Evolutionary conservation across 2,888 invertebrate genomes (phyloP).

Genomic region (Phaedon cochleariae): DNA sequence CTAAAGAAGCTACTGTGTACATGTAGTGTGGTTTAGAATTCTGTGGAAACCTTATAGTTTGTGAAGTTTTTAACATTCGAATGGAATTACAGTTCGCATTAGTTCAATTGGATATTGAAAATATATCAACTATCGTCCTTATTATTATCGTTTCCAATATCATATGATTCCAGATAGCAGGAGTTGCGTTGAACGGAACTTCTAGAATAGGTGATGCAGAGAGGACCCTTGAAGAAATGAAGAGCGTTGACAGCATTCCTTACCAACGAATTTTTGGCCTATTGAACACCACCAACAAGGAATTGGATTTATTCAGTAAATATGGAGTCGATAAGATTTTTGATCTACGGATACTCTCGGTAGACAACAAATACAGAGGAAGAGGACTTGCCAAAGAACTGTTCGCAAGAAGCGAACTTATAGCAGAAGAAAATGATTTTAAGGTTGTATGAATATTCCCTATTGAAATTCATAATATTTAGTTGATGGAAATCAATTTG

Average conservation of each 20-base stretch:
- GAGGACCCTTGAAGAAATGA: slow-evolving; percentile 73
- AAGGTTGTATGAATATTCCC: slow-evolving; percentile 64
- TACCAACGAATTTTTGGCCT: slow-evolving; percentile 83
- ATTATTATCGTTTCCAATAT: too few species aligned
- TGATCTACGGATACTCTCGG: slow-evolving; percentile 83
- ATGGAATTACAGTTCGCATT: too few species aligned
- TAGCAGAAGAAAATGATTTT: slow-evolving; percentile 73
- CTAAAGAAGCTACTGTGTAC: too few species aligned
- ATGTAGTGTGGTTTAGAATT: too few species aligned
- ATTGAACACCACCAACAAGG: slow-evolving; percentile 75
- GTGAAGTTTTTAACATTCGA: too few species aligned
- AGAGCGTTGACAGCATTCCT: slow-evolving; percentile 72
- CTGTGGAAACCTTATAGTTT: too few species aligned
- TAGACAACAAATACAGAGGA: slow-evolving; percentile 75
- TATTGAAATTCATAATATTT: neutral
- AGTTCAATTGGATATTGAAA: neutral
- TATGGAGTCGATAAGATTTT: slow-evolving; percentile 76
- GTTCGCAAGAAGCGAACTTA: slow-evolving; percentile 71
- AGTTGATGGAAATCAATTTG: too few species aligned
- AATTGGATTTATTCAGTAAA: slow-evolving; percentile 73
- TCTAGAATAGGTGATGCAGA: slow-evolving; percentile 77
- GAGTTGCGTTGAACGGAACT: slow-evolving; percentile 81
- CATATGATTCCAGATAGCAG: slow-evolving; percentile 71
- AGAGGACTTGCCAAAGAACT: slow-evolving; percentile 78
- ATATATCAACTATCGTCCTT: neutral